These are phyloP conservation scores for Platichthys flesus DNA, from an alignment of 2,113 vertebrate genomes.

Conservation along the genomic window DNA sequence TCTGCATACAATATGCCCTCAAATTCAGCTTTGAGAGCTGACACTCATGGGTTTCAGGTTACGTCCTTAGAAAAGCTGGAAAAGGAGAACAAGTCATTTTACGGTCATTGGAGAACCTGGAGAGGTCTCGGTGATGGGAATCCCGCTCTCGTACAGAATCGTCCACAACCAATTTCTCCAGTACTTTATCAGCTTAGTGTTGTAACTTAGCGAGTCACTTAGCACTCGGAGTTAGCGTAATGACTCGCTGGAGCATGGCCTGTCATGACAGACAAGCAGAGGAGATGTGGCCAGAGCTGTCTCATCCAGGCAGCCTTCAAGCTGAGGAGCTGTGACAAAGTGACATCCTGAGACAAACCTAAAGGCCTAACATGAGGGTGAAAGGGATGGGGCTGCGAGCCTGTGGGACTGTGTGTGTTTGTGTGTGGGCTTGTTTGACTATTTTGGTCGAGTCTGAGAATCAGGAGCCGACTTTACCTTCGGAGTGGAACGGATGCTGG, in stretches of 20 bases:
- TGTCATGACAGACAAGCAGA: conserved; percentile 69
- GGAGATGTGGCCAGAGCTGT: conserved; percentile 69
- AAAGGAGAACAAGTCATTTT: conserved; percentile 52
- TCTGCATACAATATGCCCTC: conserved; percentile 27
- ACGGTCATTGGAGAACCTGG: conserved; percentile 62
- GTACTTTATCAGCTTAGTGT: conserved; percentile 69
- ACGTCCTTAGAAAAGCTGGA: conserved; percentile 37
- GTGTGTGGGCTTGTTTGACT: background rate
- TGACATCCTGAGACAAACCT: conserved; percentile 74
- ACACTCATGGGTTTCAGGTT: conserved; percentile 44
- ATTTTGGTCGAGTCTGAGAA: background rate
- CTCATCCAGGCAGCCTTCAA: conserved; percentile 74
- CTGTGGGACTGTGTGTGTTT: conserved; percentile 28
- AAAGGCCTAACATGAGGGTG: conserved; percentile 66
- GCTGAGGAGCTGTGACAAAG: conserved; percentile 74
- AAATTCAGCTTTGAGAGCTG: conserved; percentile 16
- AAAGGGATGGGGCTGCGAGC: conserved; percentile 31
- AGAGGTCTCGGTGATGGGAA: conserved; percentile 62
- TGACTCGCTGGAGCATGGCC: conserved; percentile 68
- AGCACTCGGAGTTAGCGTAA: conserved; percentile 69
- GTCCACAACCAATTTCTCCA: conserved; percentile 53
- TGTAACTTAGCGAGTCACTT: conserved; percentile 72
- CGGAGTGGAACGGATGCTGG: background rate
- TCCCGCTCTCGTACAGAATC: conserved; percentile 47
- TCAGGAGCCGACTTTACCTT: background rate